Base-by-base conservation (phyloP, 1,140 invertebrate genomes). In the Bombus impatiens region DNA sequence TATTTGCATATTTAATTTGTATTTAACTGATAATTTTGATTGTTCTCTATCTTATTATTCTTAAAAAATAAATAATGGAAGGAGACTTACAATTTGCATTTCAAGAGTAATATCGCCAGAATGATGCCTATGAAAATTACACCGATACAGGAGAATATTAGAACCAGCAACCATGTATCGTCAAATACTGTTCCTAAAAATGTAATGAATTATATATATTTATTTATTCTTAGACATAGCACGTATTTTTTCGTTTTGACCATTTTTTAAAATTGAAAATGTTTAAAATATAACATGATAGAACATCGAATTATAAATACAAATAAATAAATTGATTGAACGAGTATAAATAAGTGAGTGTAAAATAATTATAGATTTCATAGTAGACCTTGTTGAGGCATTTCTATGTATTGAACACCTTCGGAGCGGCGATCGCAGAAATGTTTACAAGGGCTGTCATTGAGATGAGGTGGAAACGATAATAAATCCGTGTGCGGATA, bases 111-210 rank as follows among this genome's bases (percentile, higher is more conserved):
- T 32, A 98, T 96, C 0, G 97, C 97, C 42, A 98, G 94, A 35
- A 98, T 94, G 9, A 97, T 97, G 76, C 97, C 97, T 28, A 98
- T 95, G 77, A 98, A 96, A 28, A 98, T 96, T 13, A 98, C 97
- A 18, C 97, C 97, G 74, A 98, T 96, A 89, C 97, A 97, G 59
- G 97, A 98, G 0, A 97, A 97, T 88, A 98, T 97, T 68, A 98
- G 93, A n/a, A 97, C 96, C 82, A 98, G 94, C 62, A 98, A 96
- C 97, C 97, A 98, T 0, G 97, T 97, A 91, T 98, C 97, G 86
- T 97, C 97, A 32, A 97, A 96, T 12, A 96, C 95, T 15, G 96
- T 95, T 25, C 94, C 94, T 94, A 78, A 59, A 92, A 93, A 37
- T 65, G 79, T 65, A 76, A 47, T 9, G 18, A 53, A 53, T 53